phyloP scores from a whole-genome alignment of 2,797 vertebrate species.

The Dryobates pubescens region DNA sequence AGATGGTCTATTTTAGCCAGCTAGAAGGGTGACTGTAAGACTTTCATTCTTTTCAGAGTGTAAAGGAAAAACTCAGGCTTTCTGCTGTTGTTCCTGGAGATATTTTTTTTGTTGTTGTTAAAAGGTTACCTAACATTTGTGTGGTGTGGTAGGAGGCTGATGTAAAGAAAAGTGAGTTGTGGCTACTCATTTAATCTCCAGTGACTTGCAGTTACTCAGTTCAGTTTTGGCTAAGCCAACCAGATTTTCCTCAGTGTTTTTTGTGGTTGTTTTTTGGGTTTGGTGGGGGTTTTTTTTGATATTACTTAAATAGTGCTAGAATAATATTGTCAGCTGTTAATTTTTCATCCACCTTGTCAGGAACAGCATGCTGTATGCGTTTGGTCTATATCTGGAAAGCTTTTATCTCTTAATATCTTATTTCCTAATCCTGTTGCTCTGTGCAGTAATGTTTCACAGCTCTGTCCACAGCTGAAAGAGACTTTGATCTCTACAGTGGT shows the following conservation, averaged over 20 bases:
- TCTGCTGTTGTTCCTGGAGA: background rate
- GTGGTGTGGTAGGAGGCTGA: background rate
- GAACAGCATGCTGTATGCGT: background rate
- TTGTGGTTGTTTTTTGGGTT: too few species aligned
- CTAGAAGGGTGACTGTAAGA: background rate
- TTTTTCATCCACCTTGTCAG: background rate
- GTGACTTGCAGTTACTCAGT: background rate
- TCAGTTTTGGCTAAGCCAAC: background rate
- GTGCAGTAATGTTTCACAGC: slow-evolving; percentile 10
- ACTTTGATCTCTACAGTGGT: slow-evolving; percentile 6
- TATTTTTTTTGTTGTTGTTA: background rate
- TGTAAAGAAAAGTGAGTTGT: background rate
- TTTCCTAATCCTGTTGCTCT: slow-evolving; percentile 50
- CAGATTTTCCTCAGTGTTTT: background rate
- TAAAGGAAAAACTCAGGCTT: background rate
- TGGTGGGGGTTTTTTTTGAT: background rate
- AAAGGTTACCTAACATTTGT: background rate
- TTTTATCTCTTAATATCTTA: slow-evolving; percentile 20
- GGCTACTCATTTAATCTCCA: background rate
- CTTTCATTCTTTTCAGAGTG: background rate
- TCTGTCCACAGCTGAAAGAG: slow-evolving; percentile 24
- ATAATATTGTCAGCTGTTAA: background rate
- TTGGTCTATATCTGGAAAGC: slow-evolving; percentile 23
- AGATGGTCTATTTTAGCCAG: background rate
- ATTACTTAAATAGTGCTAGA: background rate